Conservation (phyloP, 2,797 vertebrate species). For the Podargus strigoides region DNA sequence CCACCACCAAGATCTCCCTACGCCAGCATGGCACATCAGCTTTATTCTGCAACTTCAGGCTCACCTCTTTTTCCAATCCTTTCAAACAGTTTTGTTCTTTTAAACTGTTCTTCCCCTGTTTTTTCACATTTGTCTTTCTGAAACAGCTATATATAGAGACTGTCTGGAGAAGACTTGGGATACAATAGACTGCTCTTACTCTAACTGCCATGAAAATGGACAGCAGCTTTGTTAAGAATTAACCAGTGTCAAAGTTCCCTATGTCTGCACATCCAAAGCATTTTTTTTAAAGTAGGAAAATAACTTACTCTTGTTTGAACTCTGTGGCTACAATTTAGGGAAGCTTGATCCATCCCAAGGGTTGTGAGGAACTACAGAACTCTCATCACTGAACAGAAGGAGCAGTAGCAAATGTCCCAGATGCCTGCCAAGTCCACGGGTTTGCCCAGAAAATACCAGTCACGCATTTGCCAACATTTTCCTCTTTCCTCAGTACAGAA, state of each 20-base stretch:
- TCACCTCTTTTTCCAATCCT: neutral
- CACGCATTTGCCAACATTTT: neutral
- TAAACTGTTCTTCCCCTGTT: neutral
- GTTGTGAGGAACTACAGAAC: neutral
- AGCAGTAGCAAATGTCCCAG: neutral
- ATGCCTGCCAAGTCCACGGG: neutral
- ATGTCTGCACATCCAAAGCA: neutral
- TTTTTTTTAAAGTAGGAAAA: neutral
- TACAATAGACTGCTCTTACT: neutral
- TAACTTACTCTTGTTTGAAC: neutral
- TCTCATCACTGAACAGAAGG: neutral
- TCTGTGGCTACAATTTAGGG: neutral
- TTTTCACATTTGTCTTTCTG: neutral
- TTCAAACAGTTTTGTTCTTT: neutral
- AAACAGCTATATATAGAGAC: neutral
- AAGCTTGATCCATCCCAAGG: neutral
- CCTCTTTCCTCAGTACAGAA: neutral
- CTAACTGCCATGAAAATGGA: neutral
- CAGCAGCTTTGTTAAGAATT: neutral
- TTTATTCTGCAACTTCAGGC: neutral
- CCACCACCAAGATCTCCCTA: neutral
- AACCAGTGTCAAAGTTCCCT: neutral
- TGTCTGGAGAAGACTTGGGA: neutral
- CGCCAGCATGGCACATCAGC: neutral
- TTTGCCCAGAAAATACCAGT: constrained; percentile 6